Percentiles rank a stretch among this genome's conserved stretches.
These are phyloP conservation scores for Vanessa tameamea DNA, from an alignment of 1,140 invertebrate species.

Conservation along the genomic window DNA sequence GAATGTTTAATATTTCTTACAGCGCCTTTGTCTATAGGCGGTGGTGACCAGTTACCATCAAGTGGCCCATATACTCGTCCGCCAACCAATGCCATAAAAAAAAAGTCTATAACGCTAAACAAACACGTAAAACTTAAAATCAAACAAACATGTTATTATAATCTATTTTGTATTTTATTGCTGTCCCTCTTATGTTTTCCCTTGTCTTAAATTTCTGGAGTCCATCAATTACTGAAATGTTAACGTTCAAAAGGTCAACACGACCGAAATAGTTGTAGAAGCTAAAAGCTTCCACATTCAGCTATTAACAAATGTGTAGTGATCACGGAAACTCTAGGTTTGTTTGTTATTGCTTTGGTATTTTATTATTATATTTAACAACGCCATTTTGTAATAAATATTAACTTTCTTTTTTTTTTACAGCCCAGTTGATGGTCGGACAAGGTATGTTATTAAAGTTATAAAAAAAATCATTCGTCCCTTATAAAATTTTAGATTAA, in stretches of 20 bases:
- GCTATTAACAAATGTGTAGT: background rate
- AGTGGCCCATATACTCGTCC: no score
- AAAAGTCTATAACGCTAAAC: no score
- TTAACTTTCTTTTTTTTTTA: slow-evolving; percentile 64
- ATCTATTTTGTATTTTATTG: no score
- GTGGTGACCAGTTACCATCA: no score
- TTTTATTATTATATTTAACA: background rate
- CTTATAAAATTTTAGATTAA: background rate
- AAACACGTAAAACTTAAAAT: no score
- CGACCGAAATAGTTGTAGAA: background rate
- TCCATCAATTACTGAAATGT: no score
- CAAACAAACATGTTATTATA: no score
- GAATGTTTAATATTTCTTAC: no score
- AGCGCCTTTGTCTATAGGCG: no score
- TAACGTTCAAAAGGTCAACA: background rate
- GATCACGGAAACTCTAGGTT: background rate
- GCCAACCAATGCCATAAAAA: no score
- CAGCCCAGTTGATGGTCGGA: slow-evolving; percentile 94
- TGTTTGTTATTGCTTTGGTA: background rate
- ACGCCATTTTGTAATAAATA: background rate
- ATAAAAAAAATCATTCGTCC: background rate
- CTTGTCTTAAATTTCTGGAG: no score
- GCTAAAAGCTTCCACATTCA: background rate
- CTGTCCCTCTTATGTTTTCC: no score
- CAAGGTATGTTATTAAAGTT: slow-evolving; percentile 82